Conservation (phyloP, 2,797 vertebrate species). For the Onychomys leucogaster region DNA sequence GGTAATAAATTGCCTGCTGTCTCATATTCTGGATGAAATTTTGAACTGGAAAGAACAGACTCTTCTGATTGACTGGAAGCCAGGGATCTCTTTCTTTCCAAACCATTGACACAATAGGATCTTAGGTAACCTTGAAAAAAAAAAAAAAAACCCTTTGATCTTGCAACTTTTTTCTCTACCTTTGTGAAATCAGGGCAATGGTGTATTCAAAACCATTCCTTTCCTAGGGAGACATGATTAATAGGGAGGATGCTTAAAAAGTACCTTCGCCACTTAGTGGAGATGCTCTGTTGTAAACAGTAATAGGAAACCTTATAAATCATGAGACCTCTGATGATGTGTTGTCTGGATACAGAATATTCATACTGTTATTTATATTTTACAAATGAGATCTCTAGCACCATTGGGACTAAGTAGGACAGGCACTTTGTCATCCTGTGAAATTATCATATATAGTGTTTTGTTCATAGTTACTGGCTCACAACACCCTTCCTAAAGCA, state of each 20-base stretch:
- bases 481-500: background rate
- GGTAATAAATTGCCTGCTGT: slow-evolving; percentile 37
- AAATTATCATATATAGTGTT: background rate
- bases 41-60: background rate
- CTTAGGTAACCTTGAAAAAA: slow-evolving; percentile 26
- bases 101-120: background rate
- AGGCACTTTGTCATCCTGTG: background rate
- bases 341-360: background rate
- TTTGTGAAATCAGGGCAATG: slow-evolving; percentile 41
- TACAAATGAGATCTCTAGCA: slow-evolving; percentile 22
- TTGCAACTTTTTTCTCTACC: background rate
- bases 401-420: background rate
- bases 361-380: slow-evolving; percentile 17
- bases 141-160: slow-evolving; percentile 4
- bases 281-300: background rate
- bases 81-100: slow-evolving; percentile 12
- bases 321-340: background rate
- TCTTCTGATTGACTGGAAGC: slow-evolving; percentile 18
- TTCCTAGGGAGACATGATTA: slow-evolving; percentile 36
- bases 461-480: background rate
- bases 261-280: background rate
- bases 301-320: slow-evolving; percentile 42
- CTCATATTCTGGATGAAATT: slow-evolving; percentile 53
- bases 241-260: background rate
- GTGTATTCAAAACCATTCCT: slow-evolving; percentile 3